Conservation (phyloP, 2,797 vertebrate species). For the Ctenochaetus hawaiiensis region DNA sequence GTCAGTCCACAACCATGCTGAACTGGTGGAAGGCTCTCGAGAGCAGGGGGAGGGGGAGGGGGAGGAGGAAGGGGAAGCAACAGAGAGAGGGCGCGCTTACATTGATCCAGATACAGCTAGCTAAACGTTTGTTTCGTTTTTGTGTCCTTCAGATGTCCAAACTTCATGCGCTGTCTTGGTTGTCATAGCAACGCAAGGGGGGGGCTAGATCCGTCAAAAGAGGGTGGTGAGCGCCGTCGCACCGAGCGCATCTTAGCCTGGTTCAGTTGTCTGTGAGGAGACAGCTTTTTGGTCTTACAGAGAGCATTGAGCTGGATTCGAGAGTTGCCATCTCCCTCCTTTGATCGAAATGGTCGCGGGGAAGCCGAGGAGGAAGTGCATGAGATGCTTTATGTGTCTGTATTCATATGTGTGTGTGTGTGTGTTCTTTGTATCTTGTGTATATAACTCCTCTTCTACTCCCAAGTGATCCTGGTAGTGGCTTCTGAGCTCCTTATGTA, state of each 20-base stretch:
- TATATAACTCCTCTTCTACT: conserved; percentile 36
- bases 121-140: conserved; percentile 56
- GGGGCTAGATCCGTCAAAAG: conserved; percentile 35
- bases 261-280: conserved; percentile 35
- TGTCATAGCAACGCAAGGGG: conserved; percentile 59
- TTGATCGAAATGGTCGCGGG: conserved; percentile 66
- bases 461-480: conserved; percentile 38
- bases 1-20: conserved; percentile 33
- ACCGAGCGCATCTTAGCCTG: background rate
- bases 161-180: conserved; percentile 49
- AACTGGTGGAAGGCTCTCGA: conserved; percentile 31
- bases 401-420: conserved; percentile 18
- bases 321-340: conserved; percentile 10
- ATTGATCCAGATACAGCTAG: conserved; percentile 46
- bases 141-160: conserved; percentile 39
- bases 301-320: conserved; percentile 26
- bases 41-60: background rate
- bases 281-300: conserved; percentile 44
- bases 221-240: conserved; percentile 7
- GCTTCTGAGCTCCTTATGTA: conserved; percentile 72
- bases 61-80: conserved; percentile 14
- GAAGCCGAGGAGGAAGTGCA: conserved; percentile 53
- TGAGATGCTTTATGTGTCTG: conserved; percentile 31
- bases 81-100: conserved; percentile 17
- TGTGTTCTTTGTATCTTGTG: conserved; percentile 38